These are phyloP conservation scores for Dipodomys ordii DNA, from an alignment of 2,113 vertebrate species.

Conservation along the genomic window DNA sequence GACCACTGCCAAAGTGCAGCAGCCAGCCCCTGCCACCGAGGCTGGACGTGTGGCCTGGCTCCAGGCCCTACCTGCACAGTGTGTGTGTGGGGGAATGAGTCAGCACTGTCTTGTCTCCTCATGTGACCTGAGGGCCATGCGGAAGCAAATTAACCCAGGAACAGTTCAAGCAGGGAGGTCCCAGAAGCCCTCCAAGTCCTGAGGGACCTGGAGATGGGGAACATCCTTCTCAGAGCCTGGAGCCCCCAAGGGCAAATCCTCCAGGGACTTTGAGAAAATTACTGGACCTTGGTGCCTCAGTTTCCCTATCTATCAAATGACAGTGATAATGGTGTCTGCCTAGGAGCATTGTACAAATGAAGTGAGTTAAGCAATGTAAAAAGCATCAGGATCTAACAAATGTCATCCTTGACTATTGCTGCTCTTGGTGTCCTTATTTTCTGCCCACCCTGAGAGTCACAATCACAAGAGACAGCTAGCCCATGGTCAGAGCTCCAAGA, in stretches of 20 bases:
- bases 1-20: constrained; percentile 72
- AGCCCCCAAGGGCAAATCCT: background rate
- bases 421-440: no score
- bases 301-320: background rate
- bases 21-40: constrained; percentile 66
- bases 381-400: background rate
- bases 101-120: background rate
- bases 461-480: background rate
- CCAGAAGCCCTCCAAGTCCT: background rate
- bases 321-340: background rate
- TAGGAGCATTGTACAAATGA: background rate
- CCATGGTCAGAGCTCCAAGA: background rate
- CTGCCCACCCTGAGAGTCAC: background rate
- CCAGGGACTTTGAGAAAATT: background rate
- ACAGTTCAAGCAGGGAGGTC: constrained; percentile 11
- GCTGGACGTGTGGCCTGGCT: background rate
- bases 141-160: background rate
- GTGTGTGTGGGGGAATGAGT: no score
- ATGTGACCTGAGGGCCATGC: background rate
- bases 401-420: fast-evolving
- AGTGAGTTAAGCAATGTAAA: no score
- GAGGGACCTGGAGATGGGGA: background rate
- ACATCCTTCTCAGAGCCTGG: background rate
- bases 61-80: constrained; percentile 61
- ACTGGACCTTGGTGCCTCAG: background rate